Evolutionary conservation across 2,113 vertebrate species (phyloP).

Genomic region (Scolopax mira): DNA sequence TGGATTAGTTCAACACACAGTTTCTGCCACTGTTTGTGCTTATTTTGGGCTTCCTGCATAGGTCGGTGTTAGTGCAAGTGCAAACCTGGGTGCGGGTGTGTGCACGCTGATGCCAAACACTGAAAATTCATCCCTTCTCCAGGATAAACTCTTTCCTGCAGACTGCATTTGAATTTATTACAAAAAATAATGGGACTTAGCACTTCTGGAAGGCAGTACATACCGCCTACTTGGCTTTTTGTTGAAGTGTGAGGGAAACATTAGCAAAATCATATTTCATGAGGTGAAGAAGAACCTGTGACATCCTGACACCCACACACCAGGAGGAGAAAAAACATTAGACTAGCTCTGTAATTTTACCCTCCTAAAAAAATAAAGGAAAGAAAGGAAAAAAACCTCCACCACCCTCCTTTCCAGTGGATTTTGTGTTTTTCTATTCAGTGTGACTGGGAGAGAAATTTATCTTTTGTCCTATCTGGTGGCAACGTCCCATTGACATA

Average conservation of each 20-base stretch:
- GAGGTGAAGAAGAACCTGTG: slow-evolving; percentile 4
- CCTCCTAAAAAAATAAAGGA: not conserved
- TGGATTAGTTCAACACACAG: not conserved
- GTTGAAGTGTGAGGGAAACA: not conserved
- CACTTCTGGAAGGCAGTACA: not conserved
- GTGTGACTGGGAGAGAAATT: not conserved
- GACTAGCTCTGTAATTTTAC: not conserved
- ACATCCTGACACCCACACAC: slow-evolving; percentile 11
- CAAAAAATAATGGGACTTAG: not conserved
- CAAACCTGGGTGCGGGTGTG: not conserved
- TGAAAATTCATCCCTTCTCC: not conserved
- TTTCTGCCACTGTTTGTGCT: not conserved
- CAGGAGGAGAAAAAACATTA: not conserved
- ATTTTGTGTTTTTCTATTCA: not conserved
- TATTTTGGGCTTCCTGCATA: not conserved
- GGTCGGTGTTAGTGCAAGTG: not conserved
- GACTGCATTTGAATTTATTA: not conserved
- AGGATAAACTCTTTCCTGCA: not conserved
- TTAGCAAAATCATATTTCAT: not conserved
- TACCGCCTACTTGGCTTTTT: slow-evolving; percentile 6
- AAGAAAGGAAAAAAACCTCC: not conserved
- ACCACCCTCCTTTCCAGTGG: not conserved
- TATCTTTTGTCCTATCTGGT: not conserved
- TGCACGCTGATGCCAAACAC: not conserved
- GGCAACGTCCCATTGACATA: not conserved